A percentile compares a stretch with the other conserved stretches of the same genome.
Evolutionary conservation across 2,113 vertebrate genomes (phyloP).

Genomic region (Lethenteron reissneri): DNA sequence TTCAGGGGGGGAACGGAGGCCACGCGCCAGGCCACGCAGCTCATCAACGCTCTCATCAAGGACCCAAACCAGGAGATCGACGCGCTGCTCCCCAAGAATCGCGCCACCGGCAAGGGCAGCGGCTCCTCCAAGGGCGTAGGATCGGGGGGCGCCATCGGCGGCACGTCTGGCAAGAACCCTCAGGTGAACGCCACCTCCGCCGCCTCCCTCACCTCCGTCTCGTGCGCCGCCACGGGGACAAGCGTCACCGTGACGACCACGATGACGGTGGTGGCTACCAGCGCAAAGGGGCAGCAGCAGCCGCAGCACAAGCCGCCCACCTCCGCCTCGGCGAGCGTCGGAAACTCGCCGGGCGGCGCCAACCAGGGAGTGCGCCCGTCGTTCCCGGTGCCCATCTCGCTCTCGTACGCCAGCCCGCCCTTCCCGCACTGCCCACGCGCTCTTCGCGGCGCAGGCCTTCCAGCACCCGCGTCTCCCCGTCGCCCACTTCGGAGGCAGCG

Average conservation of each 20-base stretch:
- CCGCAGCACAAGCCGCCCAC: conserved; percentile 68
- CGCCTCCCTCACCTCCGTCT: conserved; percentile 47
- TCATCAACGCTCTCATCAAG: conserved; percentile 4
- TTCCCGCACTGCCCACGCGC: conserved; percentile 31
- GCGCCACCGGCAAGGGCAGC: conserved; percentile 39
- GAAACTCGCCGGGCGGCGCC: no score
- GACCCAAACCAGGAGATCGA: conserved; percentile 3
- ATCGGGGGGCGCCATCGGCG: conserved; percentile 43
- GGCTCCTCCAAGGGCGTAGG: conserved; percentile 46
- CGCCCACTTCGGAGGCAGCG: conserved; percentile 90
- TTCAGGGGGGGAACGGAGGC: conserved; percentile 5
- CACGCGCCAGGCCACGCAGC: conserved; percentile 2
- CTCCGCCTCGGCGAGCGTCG: conserved; percentile 25
- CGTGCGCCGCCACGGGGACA: conserved; percentile 22
- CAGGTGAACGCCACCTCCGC: conserved; percentile 59
- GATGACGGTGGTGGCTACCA: neutral
- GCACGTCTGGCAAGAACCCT: conserved; percentile 46
- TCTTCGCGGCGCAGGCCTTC: conserved; percentile 90
- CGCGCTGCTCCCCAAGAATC: conserved; percentile 5
- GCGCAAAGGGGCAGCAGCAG: conserved; percentile 38
- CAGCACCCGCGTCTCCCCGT: conserved; percentile 92
- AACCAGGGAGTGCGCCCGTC: conserved; percentile 47
- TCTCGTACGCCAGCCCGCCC: conserved; percentile 85
- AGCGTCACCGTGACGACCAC: neutral
- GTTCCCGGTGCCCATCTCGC: conserved; percentile 65